phyloP scores from a whole-genome alignment of 2,113 vertebrate species.

The Lethenteron reissneri region DNA sequence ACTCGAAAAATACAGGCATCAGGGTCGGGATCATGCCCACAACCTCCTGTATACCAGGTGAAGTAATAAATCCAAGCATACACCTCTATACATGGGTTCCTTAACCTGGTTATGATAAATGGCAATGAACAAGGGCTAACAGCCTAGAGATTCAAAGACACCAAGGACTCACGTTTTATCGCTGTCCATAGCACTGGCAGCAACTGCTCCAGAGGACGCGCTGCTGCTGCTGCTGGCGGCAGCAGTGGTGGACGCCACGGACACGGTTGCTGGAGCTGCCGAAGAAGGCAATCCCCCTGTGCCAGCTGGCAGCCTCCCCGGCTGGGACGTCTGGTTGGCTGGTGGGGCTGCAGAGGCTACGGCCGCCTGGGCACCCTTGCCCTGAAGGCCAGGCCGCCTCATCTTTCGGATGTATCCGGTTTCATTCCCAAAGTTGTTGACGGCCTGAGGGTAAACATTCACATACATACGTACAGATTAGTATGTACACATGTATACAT shows the following conservation, averaged over 20 bases:
- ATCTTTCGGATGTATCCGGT: constrained; percentile 31
- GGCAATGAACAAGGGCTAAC: too few species aligned
- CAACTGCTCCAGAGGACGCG: constrained; percentile 17
- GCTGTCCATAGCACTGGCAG: constrained; percentile 25
- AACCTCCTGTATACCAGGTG: too few species aligned
- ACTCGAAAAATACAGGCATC: too few species aligned
- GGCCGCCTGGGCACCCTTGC: too few species aligned
- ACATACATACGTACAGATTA: neutral
- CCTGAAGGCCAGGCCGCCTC: constrained; percentile 16
- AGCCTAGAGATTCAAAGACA: too few species aligned
- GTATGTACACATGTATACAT: too few species aligned
- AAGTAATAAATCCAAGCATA: too few species aligned
- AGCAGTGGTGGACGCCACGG: constrained; percentile 36
- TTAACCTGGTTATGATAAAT: too few species aligned
- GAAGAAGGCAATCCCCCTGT: constrained; percentile 12
- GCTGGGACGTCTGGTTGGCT: constrained; percentile 11
- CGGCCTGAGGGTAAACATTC: constrained; percentile 30
- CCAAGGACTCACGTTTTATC: too few species aligned
- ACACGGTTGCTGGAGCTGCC: constrained; percentile 36
- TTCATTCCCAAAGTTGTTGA: constrained; percentile 86
- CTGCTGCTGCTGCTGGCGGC: constrained; percentile 29
- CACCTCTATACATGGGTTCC: too few species aligned
- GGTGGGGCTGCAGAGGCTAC: too few species aligned
- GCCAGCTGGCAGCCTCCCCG: constrained; percentile 25
- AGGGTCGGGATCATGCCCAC: too few species aligned